Percentiles rank a stretch among this genome's conserved stretches.
phyloP scores from a whole-genome alignment of 2,888 invertebrate species.

The Cheilosia pagana region DNA sequence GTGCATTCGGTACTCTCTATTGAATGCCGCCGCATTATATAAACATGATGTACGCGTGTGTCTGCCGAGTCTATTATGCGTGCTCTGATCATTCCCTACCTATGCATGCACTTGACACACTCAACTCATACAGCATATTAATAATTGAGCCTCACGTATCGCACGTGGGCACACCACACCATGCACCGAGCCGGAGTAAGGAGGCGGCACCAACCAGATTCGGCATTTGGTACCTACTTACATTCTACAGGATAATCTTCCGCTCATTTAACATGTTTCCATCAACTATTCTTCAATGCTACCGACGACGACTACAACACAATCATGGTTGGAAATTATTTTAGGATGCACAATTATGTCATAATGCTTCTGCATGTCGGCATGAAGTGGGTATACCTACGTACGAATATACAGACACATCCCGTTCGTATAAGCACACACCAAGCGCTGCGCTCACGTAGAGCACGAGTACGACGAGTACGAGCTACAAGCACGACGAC shows the following conservation, averaged over 20 bases:
- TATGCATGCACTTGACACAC: conserved; percentile 48
- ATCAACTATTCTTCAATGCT: conserved; percentile 45
- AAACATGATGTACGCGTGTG: conserved; percentile 7
- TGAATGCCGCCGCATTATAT: conserved; percentile 19
- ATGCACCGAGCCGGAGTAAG: not conserved
- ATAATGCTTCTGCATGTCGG: conserved; percentile 35
- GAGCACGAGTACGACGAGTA: conserved; percentile 9
- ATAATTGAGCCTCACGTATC: conserved; percentile 23
- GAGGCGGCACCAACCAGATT: conserved; percentile 13
- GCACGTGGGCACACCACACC: not conserved
- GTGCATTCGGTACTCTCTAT: not conserved
- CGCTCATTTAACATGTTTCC: conserved; percentile 62
- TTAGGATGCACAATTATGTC: conserved; percentile 71
- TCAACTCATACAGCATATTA: not conserved
- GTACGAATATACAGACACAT: not conserved
- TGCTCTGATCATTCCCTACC: not conserved
- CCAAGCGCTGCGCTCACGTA: no score
- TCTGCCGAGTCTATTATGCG: not conserved
- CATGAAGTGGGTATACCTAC: conserved; percentile 11
- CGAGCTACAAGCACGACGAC: not conserved
- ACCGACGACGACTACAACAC: conserved; percentile 14
- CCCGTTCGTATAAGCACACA: no score
- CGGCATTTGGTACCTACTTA: conserved; percentile 13
- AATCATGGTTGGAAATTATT: conserved; percentile 53
- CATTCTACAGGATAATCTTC: conserved; percentile 54